Evolutionary conservation across 2,888 invertebrate genomes (phyloP).

Genomic region (Chrysolina oricalcia): DNA sequence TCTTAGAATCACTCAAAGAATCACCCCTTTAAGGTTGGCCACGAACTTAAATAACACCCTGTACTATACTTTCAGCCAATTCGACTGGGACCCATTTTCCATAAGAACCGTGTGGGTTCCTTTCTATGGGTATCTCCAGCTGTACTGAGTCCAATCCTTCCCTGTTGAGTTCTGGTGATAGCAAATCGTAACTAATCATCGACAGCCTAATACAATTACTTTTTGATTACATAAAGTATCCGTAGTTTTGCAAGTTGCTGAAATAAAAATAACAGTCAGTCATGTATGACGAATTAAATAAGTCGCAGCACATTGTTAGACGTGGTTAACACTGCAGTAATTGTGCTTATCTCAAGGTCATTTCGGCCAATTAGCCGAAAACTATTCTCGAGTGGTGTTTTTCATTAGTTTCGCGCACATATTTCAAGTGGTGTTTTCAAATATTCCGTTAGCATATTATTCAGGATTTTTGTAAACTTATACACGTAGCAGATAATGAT

Average conservation of each 20-base stretch:
- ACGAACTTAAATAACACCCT: too few species aligned
- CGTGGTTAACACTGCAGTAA: constrained; percentile 12
- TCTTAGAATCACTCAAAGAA: too few species aligned
- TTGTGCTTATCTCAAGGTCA: constrained; percentile 16
- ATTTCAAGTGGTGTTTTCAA: not conserved
- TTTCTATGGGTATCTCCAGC: not conserved
- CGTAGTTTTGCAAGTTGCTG: not conserved
- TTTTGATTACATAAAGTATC: not conserved
- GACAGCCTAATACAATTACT: not conserved
- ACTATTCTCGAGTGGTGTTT: constrained; percentile 4
- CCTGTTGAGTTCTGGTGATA: too few species aligned
- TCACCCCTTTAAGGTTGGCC: too few species aligned
- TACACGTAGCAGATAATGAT: too few species aligned
- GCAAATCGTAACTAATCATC: not conserved
- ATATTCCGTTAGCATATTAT: not conserved
- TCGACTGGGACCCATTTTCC: too few species aligned
- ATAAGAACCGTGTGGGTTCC: too few species aligned
- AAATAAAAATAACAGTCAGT: not conserved
- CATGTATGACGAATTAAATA: not conserved
- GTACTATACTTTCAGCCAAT: too few species aligned
- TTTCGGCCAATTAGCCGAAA: not conserved
- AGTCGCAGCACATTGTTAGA: constrained; percentile 1
- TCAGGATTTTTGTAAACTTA: too few species aligned
- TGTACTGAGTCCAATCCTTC: not conserved
- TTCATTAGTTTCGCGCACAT: not conserved